Evolutionary conservation across 2,113 vertebrate species (phyloP).

Genomic region (Balaeniceps rex): DNA sequence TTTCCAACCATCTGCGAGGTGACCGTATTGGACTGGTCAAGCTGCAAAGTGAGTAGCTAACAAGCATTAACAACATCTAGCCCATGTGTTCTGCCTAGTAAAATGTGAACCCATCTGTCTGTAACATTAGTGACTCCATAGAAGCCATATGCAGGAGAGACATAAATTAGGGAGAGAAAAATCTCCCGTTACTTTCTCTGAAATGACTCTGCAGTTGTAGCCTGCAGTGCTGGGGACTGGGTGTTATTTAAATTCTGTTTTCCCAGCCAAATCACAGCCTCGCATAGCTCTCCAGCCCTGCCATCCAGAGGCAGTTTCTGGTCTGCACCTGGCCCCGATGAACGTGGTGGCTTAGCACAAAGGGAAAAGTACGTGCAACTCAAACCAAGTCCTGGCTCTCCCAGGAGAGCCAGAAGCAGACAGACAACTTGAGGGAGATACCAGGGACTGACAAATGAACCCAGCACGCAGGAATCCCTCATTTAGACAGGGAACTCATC

Average conservation of each 20-base stretch:
- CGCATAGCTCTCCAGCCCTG: background rate
- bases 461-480: background rate
- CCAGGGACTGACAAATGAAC: background rate
- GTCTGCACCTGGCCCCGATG: accelerated
- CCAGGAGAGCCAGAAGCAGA: background rate
- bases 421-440: background rate
- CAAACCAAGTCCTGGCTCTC: background rate
- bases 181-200: background rate
- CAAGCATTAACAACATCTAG: constrained; percentile 52
- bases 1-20: constrained; percentile 15
- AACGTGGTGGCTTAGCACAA: background rate
- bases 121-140: constrained; percentile 4
- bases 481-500: background rate
- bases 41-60: constrained; percentile 35
- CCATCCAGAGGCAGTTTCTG: background rate
- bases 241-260: background rate
- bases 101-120: constrained; percentile 62
- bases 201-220: background rate
- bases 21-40: constrained; percentile 34
- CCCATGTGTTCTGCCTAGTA: constrained; percentile 56
- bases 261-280: background rate
- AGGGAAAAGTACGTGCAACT: background rate
- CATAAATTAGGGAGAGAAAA: constrained; percentile 60
- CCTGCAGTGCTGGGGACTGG: background rate
- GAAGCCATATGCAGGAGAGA: constrained; percentile 55